phyloP scores from a whole-genome alignment of 2,888 invertebrate genomes.

The Syrista parreyssii region DNA sequence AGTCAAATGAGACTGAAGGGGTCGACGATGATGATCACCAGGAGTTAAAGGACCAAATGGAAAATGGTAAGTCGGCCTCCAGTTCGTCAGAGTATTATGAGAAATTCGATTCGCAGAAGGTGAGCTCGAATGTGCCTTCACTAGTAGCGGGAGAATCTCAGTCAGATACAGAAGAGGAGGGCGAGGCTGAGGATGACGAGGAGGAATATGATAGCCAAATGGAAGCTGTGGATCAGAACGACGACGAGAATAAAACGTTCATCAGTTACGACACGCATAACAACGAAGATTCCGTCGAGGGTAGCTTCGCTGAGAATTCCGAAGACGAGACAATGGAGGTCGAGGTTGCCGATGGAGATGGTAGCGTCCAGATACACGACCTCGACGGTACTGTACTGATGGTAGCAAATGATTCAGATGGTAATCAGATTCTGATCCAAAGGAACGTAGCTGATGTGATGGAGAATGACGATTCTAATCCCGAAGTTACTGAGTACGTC shows the following conservation, averaged over 20 bases:
- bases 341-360: constrained; percentile 38
- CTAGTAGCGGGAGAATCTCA: constrained; percentile 21
- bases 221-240: constrained; percentile 25
- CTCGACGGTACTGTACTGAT: constrained; percentile 62
- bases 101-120: constrained; percentile 11
- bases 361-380: constrained; percentile 49
- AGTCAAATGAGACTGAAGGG: constrained; percentile 11
- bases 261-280: neutral
- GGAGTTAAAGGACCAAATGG: constrained; percentile 10
- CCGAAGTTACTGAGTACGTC: constrained; percentile 49
- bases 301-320: constrained; percentile 19
- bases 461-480: constrained; percentile 54
- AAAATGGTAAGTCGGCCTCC: constrained; percentile 5
- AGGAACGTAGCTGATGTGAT: constrained; percentile 48
- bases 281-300: constrained; percentile 23
- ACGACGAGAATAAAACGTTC: constrained; percentile 13
- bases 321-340: constrained; percentile 31
- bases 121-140: constrained; percentile 20
- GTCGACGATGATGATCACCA: neutral
- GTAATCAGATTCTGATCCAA: constrained; percentile 61
- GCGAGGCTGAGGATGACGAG: constrained; percentile 38
- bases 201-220: constrained; percentile 37
- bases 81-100: constrained; percentile 16
- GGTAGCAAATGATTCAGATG: constrained; percentile 59
- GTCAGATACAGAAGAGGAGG: constrained; percentile 29